Percentiles rank a stretch among this genome's conserved stretches.
Conservation (phyloP, 2,797 vertebrate genomes). For the Pipistrellus nathusii region DNA sequence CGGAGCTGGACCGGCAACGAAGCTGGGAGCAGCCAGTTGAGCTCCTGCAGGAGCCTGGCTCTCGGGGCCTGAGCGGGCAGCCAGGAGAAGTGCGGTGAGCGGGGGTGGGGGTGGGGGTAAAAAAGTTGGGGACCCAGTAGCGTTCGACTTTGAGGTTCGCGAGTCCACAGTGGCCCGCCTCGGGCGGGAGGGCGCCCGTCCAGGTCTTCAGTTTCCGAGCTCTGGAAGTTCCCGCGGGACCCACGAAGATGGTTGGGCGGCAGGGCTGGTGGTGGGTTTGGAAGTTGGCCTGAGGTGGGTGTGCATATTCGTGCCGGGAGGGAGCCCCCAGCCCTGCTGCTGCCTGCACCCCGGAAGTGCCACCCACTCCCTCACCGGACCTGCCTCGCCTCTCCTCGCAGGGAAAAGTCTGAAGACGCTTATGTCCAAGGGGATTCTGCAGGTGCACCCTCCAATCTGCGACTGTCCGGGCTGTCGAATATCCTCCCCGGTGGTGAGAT, state of each 20-base stretch:
- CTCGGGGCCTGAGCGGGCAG: background rate
- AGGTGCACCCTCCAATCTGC: slow-evolving; percentile 99
- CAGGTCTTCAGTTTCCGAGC: background rate
- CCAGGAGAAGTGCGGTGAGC: background rate
- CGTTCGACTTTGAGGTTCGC: background rate
- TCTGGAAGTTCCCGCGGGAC: background rate
- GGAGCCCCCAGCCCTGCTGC: background rate
- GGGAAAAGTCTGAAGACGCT: slow-evolving; percentile 99
- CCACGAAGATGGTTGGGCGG: slow-evolving; percentile 25
- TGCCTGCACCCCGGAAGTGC: background rate
- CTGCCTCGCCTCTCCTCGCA: slow-evolving; percentile 83
- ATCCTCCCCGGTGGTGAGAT: slow-evolving; percentile 99
- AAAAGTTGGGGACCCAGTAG: slow-evolving; percentile 44
- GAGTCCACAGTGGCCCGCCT: background rate
- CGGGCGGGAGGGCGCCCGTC: background rate
- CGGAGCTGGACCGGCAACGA: background rate
- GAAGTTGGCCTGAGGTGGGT: background rate
- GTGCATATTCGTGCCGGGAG: background rate
- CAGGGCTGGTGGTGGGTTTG: background rate
- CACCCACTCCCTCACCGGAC: background rate
- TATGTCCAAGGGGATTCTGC: slow-evolving; percentile 99
- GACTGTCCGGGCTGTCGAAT: slow-evolving; percentile 99
- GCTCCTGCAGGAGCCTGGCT: background rate
- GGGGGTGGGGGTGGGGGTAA: background rate
- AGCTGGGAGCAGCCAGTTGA: background rate